phyloP scores from a whole-genome alignment of 2,888 invertebrate species.

The Tachina fera region DNA sequence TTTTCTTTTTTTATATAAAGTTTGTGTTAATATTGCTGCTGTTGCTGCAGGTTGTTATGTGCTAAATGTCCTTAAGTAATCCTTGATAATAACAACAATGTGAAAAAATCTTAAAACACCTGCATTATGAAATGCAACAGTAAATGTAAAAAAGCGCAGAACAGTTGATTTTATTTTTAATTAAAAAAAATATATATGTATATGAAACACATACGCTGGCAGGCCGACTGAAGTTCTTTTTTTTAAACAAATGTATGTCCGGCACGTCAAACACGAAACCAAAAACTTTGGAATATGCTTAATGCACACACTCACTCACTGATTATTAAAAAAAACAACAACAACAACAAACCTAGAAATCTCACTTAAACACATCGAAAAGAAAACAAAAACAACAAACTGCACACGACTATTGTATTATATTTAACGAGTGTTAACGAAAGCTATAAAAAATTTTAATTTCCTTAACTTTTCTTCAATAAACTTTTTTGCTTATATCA shows the following conservation, averaged over 20 bases:
- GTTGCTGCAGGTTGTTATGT: neutral
- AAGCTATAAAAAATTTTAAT: constrained; percentile 1
- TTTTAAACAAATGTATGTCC: constrained; percentile 57
- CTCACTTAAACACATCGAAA: constrained; percentile 47
- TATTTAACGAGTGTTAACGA: constrained; percentile 51
- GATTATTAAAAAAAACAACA: neutral
- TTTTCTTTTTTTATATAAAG: constrained; percentile 20
- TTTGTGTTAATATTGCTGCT: constrained; percentile 21
- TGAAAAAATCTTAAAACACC: constrained; percentile 44
- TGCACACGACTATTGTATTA: constrained; percentile 60
- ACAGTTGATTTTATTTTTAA: neutral
- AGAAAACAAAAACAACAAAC: constrained; percentile 8
- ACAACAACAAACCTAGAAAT: constrained; percentile 7
- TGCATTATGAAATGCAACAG: constrained; percentile 21
- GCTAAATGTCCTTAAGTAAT: constrained; percentile 64
- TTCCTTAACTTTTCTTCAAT: neutral
- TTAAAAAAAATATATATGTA: neutral
- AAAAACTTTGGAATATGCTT: constrained; percentile 10
- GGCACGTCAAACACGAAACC: constrained; percentile 61
- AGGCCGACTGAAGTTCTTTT: constrained; percentile 3
- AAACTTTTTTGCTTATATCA: neutral
- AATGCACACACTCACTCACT: constrained; percentile 1
- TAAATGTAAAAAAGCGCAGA: neutral
- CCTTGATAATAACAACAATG: constrained; percentile 62
- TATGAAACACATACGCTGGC: neutral